phyloP scores from a whole-genome alignment of 2,113 vertebrate species.

The Hippopotamus amphibius region DNA sequence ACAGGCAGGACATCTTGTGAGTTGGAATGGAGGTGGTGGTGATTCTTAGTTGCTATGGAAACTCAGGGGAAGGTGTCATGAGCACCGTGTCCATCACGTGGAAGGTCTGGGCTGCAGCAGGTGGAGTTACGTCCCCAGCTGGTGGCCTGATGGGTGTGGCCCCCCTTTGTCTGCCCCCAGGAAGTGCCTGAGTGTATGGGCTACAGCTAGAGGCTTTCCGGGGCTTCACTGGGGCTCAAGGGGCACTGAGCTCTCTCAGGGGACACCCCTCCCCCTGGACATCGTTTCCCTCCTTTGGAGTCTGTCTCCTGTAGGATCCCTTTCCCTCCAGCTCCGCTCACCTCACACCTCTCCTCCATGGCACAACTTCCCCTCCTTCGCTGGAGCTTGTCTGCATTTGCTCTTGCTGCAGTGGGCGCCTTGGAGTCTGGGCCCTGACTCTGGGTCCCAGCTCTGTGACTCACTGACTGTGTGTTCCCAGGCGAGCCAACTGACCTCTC shows the following conservation, averaged over 20 bases:
- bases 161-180: background rate
- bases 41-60: constrained; percentile 66
- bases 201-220: background rate
- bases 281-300: background rate
- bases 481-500: background rate
- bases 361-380: too few relatives aligned
- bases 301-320: background rate
- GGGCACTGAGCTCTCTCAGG: background rate
- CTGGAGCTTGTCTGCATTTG: background rate
- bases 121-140: background rate
- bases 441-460: background rate
- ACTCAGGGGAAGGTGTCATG: background rate
- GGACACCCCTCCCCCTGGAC: background rate
- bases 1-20: constrained; percentile 56
- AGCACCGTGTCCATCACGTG: background rate
- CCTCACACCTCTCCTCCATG: background rate
- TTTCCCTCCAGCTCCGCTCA: background rate
- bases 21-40: background rate
- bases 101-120: background rate
- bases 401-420: background rate
- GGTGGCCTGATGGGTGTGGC: background rate
- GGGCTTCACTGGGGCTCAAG: background rate
- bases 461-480: background rate
- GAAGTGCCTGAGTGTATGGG: background rate
- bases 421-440: background rate